phyloP scores from a whole-genome alignment of 2,888 invertebrate genomes.

The Punctoribates punctum region DNA sequence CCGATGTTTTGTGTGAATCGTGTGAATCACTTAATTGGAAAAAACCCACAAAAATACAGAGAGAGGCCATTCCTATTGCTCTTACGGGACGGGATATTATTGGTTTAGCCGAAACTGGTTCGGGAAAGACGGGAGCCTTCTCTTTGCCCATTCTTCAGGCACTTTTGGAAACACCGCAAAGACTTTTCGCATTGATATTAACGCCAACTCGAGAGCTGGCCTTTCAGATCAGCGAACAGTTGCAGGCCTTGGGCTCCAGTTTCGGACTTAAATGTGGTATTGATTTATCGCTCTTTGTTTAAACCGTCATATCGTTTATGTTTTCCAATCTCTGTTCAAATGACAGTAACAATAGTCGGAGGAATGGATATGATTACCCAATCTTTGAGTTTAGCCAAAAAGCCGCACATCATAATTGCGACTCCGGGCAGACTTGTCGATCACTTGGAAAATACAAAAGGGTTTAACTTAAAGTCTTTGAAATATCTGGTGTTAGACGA shows the following conservation, averaged over 20 bases:
- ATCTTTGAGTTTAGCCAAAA: slow-evolving; percentile 81
- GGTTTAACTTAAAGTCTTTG: slow-evolving; percentile 82
- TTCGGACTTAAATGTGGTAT: slow-evolving; percentile 83
- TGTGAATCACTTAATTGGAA: slow-evolving; percentile 92
- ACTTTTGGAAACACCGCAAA: slow-evolving; percentile 81
- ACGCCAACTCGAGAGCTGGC: slow-evolving; percentile 98
- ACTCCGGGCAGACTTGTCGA: slow-evolving; percentile 94
- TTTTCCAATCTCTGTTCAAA: not conserved
- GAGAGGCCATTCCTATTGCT: slow-evolving; percentile 86
- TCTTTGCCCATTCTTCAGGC: slow-evolving; percentile 91
- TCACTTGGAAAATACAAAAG: slow-evolving; percentile 96
- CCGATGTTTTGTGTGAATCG: slow-evolving; percentile 62
- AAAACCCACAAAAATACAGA: slow-evolving; percentile 88
- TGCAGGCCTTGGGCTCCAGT: slow-evolving; percentile 82
- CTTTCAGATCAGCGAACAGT: slow-evolving; percentile 97
- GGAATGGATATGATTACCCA: slow-evolving; percentile 99
- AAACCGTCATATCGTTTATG: not conserved
- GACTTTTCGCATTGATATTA: slow-evolving; percentile 85
- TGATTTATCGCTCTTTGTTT: slow-evolving; percentile 43
- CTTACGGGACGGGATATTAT: slow-evolving; percentile 79
- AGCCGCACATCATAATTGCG: slow-evolving; percentile 94
- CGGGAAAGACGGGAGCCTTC: slow-evolving; percentile 97
- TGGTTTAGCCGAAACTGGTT: slow-evolving; percentile 77
- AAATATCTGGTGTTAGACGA: slow-evolving; percentile 96
- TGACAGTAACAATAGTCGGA: slow-evolving; percentile 83